Percentiles rank a stretch among this genome's conserved stretches.
These are phyloP conservation scores for Chinchilla lanigera DNA, from an alignment of 2,113 vertebrate genomes.

Conservation along the genomic window DNA sequence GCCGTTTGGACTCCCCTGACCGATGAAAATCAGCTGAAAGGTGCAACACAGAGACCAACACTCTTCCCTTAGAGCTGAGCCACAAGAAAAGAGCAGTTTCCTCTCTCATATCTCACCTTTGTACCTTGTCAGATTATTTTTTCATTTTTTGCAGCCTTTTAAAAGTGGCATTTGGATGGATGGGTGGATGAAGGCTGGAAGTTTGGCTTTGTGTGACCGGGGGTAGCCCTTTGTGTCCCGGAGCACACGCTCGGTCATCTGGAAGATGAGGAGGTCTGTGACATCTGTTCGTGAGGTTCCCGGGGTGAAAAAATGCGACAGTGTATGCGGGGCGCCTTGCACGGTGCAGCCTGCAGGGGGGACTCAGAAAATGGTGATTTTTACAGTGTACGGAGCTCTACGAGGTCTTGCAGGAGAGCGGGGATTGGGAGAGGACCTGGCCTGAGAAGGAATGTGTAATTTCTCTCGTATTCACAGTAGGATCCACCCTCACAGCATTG, in stretches of 20 bases:
- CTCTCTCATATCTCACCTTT: not conserved
- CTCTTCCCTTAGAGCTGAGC: not conserved
- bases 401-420: not conserved
- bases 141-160: not conserved
- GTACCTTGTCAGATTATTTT: not conserved
- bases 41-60: fast-evolving
- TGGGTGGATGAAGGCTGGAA: not conserved
- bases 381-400: not conserved
- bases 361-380: not conserved
- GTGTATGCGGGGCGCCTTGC: not conserved
- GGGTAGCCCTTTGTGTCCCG: not conserved
- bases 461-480: fast-evolving
- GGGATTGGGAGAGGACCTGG: not conserved
- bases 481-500: not conserved
- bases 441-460: not conserved
- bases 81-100: not conserved
- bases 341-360: not conserved
- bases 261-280: not conserved
- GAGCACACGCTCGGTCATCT: not conserved
- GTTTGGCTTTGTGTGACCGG: not conserved
- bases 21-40: not conserved
- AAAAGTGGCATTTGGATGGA: not conserved
- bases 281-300: not conserved
- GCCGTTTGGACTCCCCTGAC: not conserved
- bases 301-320: not conserved